Percentiles rank a stretch among this genome's conserved stretches.
Evolutionary conservation across 2,797 vertebrate species (phyloP).

Genomic region (Hozukius guyotensis): DNA sequence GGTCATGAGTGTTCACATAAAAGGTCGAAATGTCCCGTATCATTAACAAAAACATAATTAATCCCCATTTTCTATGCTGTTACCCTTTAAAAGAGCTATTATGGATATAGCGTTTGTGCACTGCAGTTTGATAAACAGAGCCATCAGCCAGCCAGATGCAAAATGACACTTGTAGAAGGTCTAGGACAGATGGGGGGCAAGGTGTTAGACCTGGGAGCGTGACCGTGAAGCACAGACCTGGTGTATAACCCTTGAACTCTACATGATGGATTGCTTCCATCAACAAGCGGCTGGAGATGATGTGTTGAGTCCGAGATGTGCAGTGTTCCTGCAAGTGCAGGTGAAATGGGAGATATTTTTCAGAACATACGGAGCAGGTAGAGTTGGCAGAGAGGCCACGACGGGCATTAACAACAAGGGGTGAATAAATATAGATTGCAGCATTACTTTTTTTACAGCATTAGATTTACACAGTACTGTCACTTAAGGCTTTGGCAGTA

Average conservation of each 20-base stretch:
- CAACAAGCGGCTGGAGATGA: slow-evolving; percentile 42
- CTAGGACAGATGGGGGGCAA: slow-evolving; percentile 59
- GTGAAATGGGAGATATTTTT: slow-evolving; percentile 44
- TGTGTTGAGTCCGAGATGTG: slow-evolving; percentile 46
- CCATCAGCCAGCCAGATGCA: slow-evolving; percentile 55
- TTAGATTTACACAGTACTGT: slow-evolving; percentile 15
- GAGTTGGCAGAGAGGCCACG: slow-evolving; percentile 6
- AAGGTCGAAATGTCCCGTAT: background rate
- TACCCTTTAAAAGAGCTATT: slow-evolving; percentile 5
- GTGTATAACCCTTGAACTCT: slow-evolving; percentile 72
- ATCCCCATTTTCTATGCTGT: background rate
- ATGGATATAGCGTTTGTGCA: background rate
- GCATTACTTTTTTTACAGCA: slow-evolving; percentile 8
- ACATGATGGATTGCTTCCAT: slow-evolving; percentile 76
- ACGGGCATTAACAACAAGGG: slow-evolving; percentile 5
- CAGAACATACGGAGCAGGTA: background rate
- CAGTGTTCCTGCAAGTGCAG: slow-evolving; percentile 53
- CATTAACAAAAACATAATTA: slow-evolving; percentile 2
- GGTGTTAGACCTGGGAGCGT: slow-evolving; percentile 60
- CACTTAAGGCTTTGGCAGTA: slow-evolving; percentile 9
- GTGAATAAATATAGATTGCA: slow-evolving; percentile 44
- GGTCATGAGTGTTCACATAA: background rate
- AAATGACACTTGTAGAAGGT: slow-evolving; percentile 59
- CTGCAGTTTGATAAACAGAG: slow-evolving; percentile 38
- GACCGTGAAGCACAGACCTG: slow-evolving; percentile 70